Percentiles rank a stretch among this genome's conserved stretches.
Evolutionary conservation across 1,140 invertebrate species (phyloP).

Genomic region (Nautilus pompilius): DNA sequence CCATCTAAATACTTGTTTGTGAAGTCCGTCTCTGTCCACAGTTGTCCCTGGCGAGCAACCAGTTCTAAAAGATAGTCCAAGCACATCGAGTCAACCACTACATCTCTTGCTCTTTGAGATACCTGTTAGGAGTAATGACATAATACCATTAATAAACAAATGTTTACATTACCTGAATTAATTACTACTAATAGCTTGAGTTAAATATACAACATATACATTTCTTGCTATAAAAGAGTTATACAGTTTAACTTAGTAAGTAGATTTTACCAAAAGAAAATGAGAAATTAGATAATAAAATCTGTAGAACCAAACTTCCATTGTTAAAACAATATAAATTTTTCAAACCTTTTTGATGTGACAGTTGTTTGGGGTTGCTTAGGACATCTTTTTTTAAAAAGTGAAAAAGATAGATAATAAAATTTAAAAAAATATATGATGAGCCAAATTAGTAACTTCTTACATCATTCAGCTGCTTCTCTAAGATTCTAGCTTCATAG

Average conservation of each 20-base stretch:
- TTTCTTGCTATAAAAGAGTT: too few species aligned
- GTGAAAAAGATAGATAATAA: slow-evolving; percentile 4
- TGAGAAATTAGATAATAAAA: too few species aligned
- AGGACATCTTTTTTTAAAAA: too few species aligned
- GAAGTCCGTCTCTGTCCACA: slow-evolving; percentile 41
- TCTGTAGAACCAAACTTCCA: too few species aligned
- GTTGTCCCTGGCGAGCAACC: slow-evolving; percentile 37
- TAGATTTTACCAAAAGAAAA: too few species aligned
- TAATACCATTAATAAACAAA: neutral
- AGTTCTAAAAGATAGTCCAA: slow-evolving; percentile 37
- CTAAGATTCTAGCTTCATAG: slow-evolving; percentile 38
- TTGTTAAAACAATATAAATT: too few species aligned
- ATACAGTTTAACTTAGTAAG: too few species aligned
- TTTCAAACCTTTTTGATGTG: too few species aligned
- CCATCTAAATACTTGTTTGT: slow-evolving; percentile 39
- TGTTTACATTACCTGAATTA: neutral
- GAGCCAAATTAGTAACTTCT: neutral
- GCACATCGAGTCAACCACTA: slow-evolving; percentile 33
- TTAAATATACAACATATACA: neutral
- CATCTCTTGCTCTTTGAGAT: slow-evolving; percentile 26
- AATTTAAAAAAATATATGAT: neutral
- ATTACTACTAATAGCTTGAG: neutral
- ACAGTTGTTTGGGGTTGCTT: too few species aligned
- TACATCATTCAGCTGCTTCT: slow-evolving; percentile 35
- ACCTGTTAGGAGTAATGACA: slow-evolving; percentile 24